Base-by-base conservation (phyloP, 2,113 vertebrate genomes). In the Corydoras maculifer region DNA sequence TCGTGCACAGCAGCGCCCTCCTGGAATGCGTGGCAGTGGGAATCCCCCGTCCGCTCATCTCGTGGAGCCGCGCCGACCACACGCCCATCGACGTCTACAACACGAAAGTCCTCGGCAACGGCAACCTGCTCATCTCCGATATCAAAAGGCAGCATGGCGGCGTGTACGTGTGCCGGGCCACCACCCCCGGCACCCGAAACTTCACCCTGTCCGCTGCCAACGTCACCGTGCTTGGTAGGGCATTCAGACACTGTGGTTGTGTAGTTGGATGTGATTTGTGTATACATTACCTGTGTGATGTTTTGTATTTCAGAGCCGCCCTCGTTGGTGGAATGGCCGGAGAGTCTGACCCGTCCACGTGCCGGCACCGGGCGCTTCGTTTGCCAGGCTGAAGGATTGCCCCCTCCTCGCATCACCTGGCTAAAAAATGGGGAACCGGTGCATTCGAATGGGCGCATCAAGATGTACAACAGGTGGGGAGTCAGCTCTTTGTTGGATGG, bases 351-450 rank as follows among this genome's bases (percentile, higher is more conserved):
- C 0, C 92, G 96, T 29, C 97, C 97, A 8, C 90, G 97, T 48
- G 97, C 97, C 5, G 96, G 97, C 62, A 99, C 97, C 3, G 97
- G 96, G 63, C 94, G 97, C 64, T 99, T 99, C 76, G 93, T 93
- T 48, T 99, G 97, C 75, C 92, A 93, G 68, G 94, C 95, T 8
- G 93, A 97, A 80, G 97, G 95, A 60, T 87, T 91, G 66, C 96
- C 96, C 48, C 76, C 77, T 0, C 96, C 97, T 65, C 91, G 89
- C 82, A 93, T 98, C 81, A 94, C 91, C 2, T 99, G 97, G 97
- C 80, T 99, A 76, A 99, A 98, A 85, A 98, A 99, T 0, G 96
- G 96, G 69, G 88, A 94, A 75, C 90, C 82, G 65, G 87, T 99
- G 69, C 93, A 98, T 75, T 95, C 97, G 30, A 99, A 99, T 53